Conservation (phyloP, 2,888 invertebrate species). For the Himalopsyche anomala region DNA sequence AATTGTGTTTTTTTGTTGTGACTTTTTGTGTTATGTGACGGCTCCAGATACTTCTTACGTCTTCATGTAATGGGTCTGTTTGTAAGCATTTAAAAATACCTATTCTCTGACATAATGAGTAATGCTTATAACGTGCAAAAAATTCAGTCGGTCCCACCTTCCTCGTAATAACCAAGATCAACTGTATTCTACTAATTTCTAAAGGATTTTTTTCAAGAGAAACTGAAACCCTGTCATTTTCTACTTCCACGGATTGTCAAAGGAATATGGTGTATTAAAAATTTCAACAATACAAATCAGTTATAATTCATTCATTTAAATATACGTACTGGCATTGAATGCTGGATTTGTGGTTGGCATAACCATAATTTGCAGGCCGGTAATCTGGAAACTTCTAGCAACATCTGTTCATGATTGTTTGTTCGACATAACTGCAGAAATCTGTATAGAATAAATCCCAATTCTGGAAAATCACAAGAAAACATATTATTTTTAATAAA, state of each 20-base stretch:
- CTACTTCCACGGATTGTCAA: background rate
- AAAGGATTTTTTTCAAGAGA: no score
- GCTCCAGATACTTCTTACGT: no score
- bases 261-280: background rate
- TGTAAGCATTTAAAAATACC: no score
- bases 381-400: conserved; percentile 77
- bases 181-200: no score
- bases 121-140: no score
- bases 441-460: conserved; percentile 77
- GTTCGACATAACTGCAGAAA: conserved; percentile 78
- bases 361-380: conserved; percentile 80
- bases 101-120: no score
- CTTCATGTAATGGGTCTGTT: no score
- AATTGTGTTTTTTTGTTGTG: no score
- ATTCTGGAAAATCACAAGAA: conserved; percentile 73
- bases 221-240: no score
- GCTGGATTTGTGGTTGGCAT: conserved; percentile 70
- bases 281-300: background rate
- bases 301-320: background rate
- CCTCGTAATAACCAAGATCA: no score
- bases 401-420: conserved; percentile 77
- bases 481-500: background rate
- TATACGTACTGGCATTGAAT: conserved; percentile 59
- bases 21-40: no score
- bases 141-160: no score